Base-by-base conservation (phyloP, 2,797 vertebrate species). In the Perodicticus potto region DNA sequence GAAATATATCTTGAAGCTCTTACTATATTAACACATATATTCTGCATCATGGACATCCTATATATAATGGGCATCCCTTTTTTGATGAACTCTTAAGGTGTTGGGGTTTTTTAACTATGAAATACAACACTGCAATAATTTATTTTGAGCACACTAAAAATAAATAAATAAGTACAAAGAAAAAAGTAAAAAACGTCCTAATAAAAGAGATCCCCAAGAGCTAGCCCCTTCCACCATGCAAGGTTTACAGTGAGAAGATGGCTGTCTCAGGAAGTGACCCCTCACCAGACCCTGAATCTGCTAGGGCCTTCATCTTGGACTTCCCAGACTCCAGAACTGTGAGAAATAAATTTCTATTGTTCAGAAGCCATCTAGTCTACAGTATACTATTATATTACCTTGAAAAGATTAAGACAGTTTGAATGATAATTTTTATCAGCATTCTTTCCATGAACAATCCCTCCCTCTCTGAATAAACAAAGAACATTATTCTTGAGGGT, bases 341-440 rank as follows among this genome's bases (percentile, higher is more conserved):
- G 57, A 85, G 65, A 88, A 49, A 67, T 25, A 70, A 57, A 77
- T 74, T 59, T 89, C 61, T 32, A 6, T 9, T 88, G 78, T 94
- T 25, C 72, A 90, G 73, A 78, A 80, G 45, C 25, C 23, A 73
- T 25, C 20, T 37, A 72, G 57, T 73, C 37, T 80, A 67, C 59
- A 29, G 20, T 17, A 27, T 73, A 80, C 59, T 83, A 63, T 84
- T 77, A n/a, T n/a, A 65, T 57, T 34, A 77, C 70, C 72, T 45
- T 7, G 9, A 87, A 88, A 25, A 49, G 57, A 49, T 80, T 84
- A 78, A 84, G 53, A 34, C 12, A 14, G 12, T 22, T 57, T 73
- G 45, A 61, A 89, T 70, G 55, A 57, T 72, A 65, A 85, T 86
- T 87, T 93, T 83, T 95, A 76, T 55, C 77, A 67, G 22, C 29